These are phyloP conservation scores for Madoqua kirkii DNA, from an alignment of 2,113 vertebrate species.

Conservation along the genomic window DNA sequence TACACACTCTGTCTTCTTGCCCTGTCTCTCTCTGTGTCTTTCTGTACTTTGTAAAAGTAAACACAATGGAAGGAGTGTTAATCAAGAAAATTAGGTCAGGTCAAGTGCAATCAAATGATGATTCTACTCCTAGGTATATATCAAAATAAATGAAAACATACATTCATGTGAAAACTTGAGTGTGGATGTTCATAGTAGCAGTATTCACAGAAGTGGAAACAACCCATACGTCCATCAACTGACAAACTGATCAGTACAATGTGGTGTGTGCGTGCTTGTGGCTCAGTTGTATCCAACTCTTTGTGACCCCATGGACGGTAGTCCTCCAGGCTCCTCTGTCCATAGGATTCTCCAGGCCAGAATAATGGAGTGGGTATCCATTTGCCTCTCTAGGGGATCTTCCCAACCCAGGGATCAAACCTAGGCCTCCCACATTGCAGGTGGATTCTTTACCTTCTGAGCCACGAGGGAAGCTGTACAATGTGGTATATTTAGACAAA, in stretches of 20 bases:
- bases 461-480: background rate
- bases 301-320: background rate
- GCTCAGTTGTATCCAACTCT: background rate
- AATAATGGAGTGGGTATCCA: background rate
- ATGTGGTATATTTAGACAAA: background rate
- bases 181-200: background rate
- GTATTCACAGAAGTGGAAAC: background rate
- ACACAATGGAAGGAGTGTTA: background rate
- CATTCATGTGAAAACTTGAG: background rate
- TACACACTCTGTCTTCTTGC: background rate
- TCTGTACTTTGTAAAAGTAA: slow-evolving; percentile 1
- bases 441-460: background rate
- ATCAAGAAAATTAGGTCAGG: background rate
- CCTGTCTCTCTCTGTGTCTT: background rate
- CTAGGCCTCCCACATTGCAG: background rate
- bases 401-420: background rate
- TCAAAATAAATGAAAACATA: background rate
- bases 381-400: background rate
- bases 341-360: background rate
- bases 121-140: background rate
- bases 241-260: background rate
- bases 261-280: background rate
- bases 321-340: background rate
- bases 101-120: background rate
- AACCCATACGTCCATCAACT: background rate